phyloP scores from a whole-genome alignment of 2,888 invertebrate genomes.

The Hemicrepidius hirtus region DNA sequence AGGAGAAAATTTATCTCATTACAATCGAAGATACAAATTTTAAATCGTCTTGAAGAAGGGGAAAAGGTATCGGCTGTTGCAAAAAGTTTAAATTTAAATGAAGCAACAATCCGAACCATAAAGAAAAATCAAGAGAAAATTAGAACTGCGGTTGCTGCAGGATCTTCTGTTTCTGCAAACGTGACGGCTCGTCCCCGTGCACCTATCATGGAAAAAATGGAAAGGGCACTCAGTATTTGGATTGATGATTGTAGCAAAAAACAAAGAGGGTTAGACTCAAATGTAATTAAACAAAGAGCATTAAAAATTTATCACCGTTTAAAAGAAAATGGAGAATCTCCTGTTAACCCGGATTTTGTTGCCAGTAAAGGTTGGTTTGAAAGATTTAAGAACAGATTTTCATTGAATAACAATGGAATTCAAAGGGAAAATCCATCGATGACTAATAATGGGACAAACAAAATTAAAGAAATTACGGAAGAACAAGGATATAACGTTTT shows the following conservation, averaged over 20 bases:
- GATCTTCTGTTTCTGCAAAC: slow-evolving; percentile 13
- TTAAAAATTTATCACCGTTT: slow-evolving; percentile 53
- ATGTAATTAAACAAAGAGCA: slow-evolving; percentile 53
- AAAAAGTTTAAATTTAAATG: slow-evolving; percentile 50
- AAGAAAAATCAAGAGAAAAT: slow-evolving; percentile 52
- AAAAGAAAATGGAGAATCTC: slow-evolving; percentile 54
- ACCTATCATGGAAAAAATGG: slow-evolving; percentile 57
- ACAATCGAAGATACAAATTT: too few species aligned
- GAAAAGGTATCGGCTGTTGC: slow-evolving; percentile 49
- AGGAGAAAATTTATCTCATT: too few species aligned
- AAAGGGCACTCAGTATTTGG: slow-evolving; percentile 56
- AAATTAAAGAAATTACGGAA: neutral
- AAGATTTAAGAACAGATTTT: slow-evolving; percentile 44
- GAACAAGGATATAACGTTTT: too few species aligned
- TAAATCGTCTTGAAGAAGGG: slow-evolving; percentile 16
- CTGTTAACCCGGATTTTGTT: slow-evolving; percentile 53
- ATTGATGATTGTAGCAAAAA: slow-evolving; percentile 53
- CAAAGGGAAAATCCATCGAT: slow-evolving; percentile 7
- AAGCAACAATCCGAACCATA: slow-evolving; percentile 54
- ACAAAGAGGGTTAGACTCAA: slow-evolving; percentile 51
- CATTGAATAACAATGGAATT: slow-evolving; percentile 32
- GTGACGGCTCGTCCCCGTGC: slow-evolving; percentile 39
- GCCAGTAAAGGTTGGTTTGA: slow-evolving; percentile 46
- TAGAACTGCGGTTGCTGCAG: slow-evolving; percentile 20
- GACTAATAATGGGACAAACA: slow-evolving; percentile 29